phyloP scores from a whole-genome alignment of 1,140 invertebrate species.

The Bombus huntii region DNA sequence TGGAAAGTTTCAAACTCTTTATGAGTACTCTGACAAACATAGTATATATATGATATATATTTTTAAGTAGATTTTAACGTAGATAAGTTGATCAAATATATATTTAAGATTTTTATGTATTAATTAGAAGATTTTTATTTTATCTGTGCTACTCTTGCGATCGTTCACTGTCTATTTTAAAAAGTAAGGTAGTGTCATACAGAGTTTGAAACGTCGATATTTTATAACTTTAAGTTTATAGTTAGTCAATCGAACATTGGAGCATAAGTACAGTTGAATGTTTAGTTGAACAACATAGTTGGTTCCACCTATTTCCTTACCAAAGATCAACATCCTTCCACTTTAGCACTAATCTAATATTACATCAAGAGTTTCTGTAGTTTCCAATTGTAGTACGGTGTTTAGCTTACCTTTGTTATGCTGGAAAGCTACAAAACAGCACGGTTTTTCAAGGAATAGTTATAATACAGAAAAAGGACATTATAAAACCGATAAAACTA shows the following conservation, averaged over 20 bases:
- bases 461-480: neutral
- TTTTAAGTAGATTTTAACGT: too few species aligned
- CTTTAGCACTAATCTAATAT: slow-evolving; percentile 20
- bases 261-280: neutral
- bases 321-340: neutral
- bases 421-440: neutral
- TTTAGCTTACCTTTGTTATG: neutral
- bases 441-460: neutral
- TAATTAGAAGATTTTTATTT: neutral
- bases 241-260: neutral
- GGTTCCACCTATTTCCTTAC: neutral
- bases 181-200: neutral
- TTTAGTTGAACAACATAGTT: neutral
- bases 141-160: neutral
- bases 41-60: too few species aligned
- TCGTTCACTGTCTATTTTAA: neutral
- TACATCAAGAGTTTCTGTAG: neutral
- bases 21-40: too few species aligned
- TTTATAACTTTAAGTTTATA: neutral
- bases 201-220: neutral
- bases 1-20: neutral
- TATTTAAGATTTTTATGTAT: neutral
- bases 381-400: neutral
- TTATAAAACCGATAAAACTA: neutral
- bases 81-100: too few species aligned